Conservation (phyloP, 2,888 invertebrate species). For the Brenthis ino region DNA sequence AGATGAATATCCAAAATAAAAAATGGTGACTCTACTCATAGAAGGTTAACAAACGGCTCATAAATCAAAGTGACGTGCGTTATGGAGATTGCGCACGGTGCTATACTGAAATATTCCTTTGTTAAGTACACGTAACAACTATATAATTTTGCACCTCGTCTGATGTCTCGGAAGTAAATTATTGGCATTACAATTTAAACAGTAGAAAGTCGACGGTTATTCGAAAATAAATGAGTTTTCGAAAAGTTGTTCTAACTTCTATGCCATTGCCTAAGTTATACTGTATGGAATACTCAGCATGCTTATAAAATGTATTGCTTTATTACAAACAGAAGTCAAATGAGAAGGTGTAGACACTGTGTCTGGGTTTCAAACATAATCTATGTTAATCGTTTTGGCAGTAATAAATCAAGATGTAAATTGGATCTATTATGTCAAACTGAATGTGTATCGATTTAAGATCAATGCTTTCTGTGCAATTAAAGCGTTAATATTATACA, state of each 20-base stretch:
- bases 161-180: conserved; percentile 19
- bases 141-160: conserved; percentile 22
- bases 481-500: conserved; percentile 44
- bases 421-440: conserved; percentile 39
- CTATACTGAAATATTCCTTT: conserved; percentile 50
- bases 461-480: conserved; percentile 45
- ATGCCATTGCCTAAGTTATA: too few species aligned
- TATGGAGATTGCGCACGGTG: conserved; percentile 40
- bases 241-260: neutral
- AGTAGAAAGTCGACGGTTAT: conserved; percentile 2
- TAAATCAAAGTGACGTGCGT: conserved; percentile 44
- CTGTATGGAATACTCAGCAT: neutral
- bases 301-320: conserved; percentile 3
- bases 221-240: conserved; percentile 1
- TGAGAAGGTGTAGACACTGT: neutral
- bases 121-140: conserved; percentile 45
- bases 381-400: conserved; percentile 26
- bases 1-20: neutral
- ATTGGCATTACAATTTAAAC: conserved; percentile 20
- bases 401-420: conserved; percentile 39
- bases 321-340: conserved; percentile 9
- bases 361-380: conserved; percentile 26
- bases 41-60: conserved; percentile 38
- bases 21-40: conserved; percentile 18
- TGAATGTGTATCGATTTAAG: conserved; percentile 44